These are phyloP conservation scores for Girardia tigrina DNA, from an alignment of 2,888 invertebrate genomes.

Conservation along the genomic window DNA sequence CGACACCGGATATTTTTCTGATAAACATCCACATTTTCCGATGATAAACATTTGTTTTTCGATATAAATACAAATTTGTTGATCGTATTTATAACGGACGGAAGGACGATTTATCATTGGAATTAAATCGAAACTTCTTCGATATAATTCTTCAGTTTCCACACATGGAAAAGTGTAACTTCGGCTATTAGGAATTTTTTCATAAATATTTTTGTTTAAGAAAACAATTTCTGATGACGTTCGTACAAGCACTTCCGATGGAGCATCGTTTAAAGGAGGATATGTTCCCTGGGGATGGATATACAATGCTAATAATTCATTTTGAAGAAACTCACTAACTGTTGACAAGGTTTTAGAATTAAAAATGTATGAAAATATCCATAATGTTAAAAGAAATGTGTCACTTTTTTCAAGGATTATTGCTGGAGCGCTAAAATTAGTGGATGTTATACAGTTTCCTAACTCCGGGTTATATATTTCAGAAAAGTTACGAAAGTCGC, in stretches of 20 bases:
- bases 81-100: conserved; percentile 5
- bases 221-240: neutral
- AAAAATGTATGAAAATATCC: neutral
- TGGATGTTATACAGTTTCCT: conserved; percentile 2
- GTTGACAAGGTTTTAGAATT: neutral
- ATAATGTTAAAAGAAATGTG: neutral
- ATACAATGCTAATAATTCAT: neutral
- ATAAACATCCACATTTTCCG: neutral
- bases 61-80: neutral
- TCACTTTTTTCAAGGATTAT: neutral
- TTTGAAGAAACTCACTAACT: neutral
- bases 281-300: conserved; percentile 6
- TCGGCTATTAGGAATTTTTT: neutral
- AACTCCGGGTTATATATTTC: neutral
- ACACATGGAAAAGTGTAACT: neutral
- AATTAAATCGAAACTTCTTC: neutral
- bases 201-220: neutral
- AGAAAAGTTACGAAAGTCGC: neutral
- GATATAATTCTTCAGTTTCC: neutral
- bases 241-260: neutral
- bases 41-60: neutral
- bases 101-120: neutral
- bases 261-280: conserved; percentile 1
- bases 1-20: neutral
- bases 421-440: neutral